A percentile compares a stretch with the other conserved stretches of the same genome.
phyloP scores from a whole-genome alignment of 1,140 invertebrate genomes.

The Plectrocnemia conspersa region DNA sequence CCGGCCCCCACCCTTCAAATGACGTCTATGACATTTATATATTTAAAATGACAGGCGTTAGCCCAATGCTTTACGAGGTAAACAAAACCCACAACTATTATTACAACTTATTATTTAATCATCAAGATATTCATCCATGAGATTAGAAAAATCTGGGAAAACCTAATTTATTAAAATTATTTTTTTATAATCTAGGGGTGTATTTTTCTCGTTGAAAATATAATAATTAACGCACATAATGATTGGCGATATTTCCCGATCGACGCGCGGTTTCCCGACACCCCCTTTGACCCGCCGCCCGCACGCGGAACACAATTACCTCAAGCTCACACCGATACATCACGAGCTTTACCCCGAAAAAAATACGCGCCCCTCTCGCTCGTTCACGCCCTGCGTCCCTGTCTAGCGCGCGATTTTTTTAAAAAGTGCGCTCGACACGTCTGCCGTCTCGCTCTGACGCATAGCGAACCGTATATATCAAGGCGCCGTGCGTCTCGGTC shows the following conservation, averaged over 20 bases:
- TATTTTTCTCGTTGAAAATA: too few species aligned
- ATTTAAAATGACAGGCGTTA: too few species aligned
- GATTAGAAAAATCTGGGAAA: too few species aligned
- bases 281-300: constrained; percentile 12
- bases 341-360: constrained; percentile 27
- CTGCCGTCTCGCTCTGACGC: constrained; percentile 48
- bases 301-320: constrained; percentile 32
- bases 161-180: too few species aligned
- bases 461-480: constrained; percentile 29
- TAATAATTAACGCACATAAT: constrained; percentile 2
- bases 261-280: constrained; percentile 14
- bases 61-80: too few species aligned
- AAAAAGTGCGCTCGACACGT: constrained; percentile 50
- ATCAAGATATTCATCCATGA: too few species aligned
- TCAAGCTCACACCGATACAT: constrained; percentile 33
- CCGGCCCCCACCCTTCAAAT: too few species aligned
- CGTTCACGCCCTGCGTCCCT: constrained; percentile 37
- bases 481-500: constrained; percentile 48
- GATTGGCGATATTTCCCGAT: constrained; percentile 12
- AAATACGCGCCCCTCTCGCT: constrained; percentile 44
- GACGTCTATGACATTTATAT: too few species aligned
- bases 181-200: too few species aligned
- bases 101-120: too few species aligned
- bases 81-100: too few species aligned
- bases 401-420: constrained; percentile 46